Conservation (phyloP, 92 coral and sea anemone species). For the Umimayanthus kanabou region DNA sequence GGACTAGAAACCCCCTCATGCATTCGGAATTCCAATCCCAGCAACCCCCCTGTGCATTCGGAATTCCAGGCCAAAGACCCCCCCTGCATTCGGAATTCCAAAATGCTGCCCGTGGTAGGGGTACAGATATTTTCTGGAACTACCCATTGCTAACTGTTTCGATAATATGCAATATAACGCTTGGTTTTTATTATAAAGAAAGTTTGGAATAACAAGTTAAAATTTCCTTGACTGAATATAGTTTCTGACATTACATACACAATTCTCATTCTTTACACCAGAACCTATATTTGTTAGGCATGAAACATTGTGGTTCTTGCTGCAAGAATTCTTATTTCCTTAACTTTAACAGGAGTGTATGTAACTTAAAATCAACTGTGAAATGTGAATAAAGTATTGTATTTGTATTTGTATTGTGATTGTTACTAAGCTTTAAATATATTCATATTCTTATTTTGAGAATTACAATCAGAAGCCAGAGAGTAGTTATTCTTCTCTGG, state of each 20-base stretch:
- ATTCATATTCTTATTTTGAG: constrained; percentile 16
- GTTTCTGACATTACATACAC: not conserved
- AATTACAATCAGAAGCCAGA: constrained; percentile 15
- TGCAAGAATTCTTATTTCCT: not conserved
- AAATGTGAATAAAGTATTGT: too few relatives aligned
- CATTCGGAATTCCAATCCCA: too few relatives aligned
- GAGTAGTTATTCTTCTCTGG: constrained; percentile 8
- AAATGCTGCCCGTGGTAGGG: too few relatives aligned
- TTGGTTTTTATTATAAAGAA: not conserved
- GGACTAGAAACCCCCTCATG: too few relatives aligned
- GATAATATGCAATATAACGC: too few relatives aligned
- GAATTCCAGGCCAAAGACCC: too few relatives aligned
- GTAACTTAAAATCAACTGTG: too few relatives aligned
- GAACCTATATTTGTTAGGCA: not conserved
- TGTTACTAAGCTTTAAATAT: not conserved
- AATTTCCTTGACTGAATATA: constrained; percentile 4
- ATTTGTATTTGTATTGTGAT: not conserved
- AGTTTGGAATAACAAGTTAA: constrained; percentile 2
- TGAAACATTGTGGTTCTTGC: constrained; percentile 13
- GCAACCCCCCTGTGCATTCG: too few relatives aligned
- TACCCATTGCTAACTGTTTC: too few relatives aligned
- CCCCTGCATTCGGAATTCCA: too few relatives aligned
- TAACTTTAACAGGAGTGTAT: constrained; percentile 1
- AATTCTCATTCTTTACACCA: constrained; percentile 14
- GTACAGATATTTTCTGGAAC: too few relatives aligned